Base-by-base conservation (phyloP, 2,797 vertebrate genomes). In the Poecilia picta region DNA sequence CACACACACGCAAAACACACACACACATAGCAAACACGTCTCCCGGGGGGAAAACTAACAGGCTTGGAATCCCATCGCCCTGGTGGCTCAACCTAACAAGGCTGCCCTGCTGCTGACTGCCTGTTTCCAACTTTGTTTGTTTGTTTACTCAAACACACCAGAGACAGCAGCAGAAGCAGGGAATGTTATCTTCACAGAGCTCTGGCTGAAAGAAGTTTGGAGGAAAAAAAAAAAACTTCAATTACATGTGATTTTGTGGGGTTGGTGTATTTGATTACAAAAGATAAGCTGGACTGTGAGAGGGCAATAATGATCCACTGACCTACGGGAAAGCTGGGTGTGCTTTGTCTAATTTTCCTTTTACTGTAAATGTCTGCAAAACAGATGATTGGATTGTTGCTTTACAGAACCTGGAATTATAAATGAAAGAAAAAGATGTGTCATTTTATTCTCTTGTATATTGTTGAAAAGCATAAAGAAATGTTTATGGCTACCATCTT, bases 121-220 rank as follows among this genome's bases (percentile, higher is more conserved):
- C 87, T 91, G 89, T 92, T 92, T 89, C 86, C 86, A 88, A 84
- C 90, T 90, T 88, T 92, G 90, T 94, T 94, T 94, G 91, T 94
- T 93, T 93, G 90, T 91, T 92, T 90, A 82, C 90, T 85, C 81
- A 78, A 76, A 89, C 75, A 94, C 91, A 89, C 82, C 81, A 90
- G 89, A 90, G 93, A 89, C 85, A 57, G 77, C 77, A 23, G 84
- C 76, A 16, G 84, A 80, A 76, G 83, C 12, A 2, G 74, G 81
- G 82, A 64, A 83, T 83, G 88, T 89, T 92, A 92, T 91, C 91
- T 91, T 83, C 86, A 89, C 86, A 91, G 89, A 88, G 81, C 85
- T 76, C 33, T 8, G 73, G 51, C 90, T 82, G 71, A 89, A 89
- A 86, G 78, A 76, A 88, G 79, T 62, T 78, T 78, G 81, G 73